phyloP scores from a whole-genome alignment of 2,888 invertebrate species.

The Alloplasta piceator region DNA sequence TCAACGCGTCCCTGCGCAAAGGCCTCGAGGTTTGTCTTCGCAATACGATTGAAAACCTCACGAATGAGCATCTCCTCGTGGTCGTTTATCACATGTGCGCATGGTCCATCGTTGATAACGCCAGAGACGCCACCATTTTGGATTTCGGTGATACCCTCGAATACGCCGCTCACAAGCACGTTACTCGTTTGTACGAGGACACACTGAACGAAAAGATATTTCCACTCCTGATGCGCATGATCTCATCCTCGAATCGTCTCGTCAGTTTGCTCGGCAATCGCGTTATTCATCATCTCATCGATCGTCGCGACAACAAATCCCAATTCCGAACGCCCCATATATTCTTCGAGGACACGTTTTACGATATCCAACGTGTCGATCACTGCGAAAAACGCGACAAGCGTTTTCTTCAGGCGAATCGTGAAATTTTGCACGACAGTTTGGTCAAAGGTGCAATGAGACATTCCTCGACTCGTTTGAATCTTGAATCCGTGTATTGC shows the following conservation, averaged over 20 bases:
- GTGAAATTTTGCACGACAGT: slow-evolving; percentile 84
- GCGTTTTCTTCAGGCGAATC: slow-evolving; percentile 84
- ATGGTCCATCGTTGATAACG: slow-evolving; percentile 83
- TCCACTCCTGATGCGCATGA: slow-evolving; percentile 83
- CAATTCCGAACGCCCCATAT: slow-evolving; percentile 85
- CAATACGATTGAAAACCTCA: slow-evolving; percentile 84
- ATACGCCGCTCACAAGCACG: slow-evolving; percentile 84
- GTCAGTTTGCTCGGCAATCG: slow-evolving; percentile 85
- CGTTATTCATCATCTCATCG: slow-evolving; percentile 85
- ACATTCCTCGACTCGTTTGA: slow-evolving; percentile 84
- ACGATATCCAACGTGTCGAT: slow-evolving; percentile 81
- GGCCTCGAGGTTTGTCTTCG: slow-evolving; percentile 86
- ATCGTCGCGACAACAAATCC: slow-evolving; percentile 84
- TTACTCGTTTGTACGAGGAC: slow-evolving; percentile 81
- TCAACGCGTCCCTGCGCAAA: slow-evolving; percentile 82
- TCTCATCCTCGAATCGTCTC: slow-evolving; percentile 83
- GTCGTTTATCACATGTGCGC: slow-evolving; percentile 84
- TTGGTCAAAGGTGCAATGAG: slow-evolving; percentile 83
- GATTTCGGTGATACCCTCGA: slow-evolving; percentile 85
- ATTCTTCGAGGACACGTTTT: slow-evolving; percentile 82
- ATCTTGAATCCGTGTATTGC: slow-evolving; percentile 85
- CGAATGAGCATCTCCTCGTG: slow-evolving; percentile 83
- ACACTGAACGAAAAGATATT: slow-evolving; percentile 84
- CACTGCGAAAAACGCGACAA: slow-evolving; percentile 84
- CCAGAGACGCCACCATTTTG: slow-evolving; percentile 83